These are phyloP conservation scores for Takifugu bimaculatus DNA, from an alignment of 2,113 vertebrate species.

Conservation along the genomic window DNA sequence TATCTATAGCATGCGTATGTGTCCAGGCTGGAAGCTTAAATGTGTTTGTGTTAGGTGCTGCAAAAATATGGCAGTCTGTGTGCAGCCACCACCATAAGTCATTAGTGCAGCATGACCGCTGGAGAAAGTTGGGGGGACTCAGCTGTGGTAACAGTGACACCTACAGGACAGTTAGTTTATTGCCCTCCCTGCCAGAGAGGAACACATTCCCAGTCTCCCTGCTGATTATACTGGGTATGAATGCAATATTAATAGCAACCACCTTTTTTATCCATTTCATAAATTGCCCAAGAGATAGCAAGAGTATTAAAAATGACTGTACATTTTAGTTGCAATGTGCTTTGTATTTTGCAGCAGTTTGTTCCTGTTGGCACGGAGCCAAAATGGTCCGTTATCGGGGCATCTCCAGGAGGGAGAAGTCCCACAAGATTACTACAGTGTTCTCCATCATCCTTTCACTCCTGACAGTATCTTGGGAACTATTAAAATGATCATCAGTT, in stretches of 20 bases:
- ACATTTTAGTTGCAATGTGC: conserved; percentile 5
- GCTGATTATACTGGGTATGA: conserved; percentile 60
- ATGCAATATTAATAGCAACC: conserved; percentile 51
- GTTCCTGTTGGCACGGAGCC: conserved; percentile 18
- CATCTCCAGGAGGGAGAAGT: conserved; percentile 15
- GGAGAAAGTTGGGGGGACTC: conserved; percentile 38
- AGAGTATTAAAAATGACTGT: conserved; percentile 37
- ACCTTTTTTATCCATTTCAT: conserved; percentile 46
- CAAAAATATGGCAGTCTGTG: conserved; percentile 54
- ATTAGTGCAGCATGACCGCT: conserved; percentile 45
- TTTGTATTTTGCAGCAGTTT: conserved; percentile 10
- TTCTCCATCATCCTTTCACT: conserved; percentile 26
- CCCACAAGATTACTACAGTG: conserved; percentile 15
- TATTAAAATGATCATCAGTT: conserved; percentile 44
- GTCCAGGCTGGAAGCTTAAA: conserved; percentile 17
- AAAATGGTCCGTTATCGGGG: conserved; percentile 18
- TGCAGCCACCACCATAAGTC: conserved; percentile 51
- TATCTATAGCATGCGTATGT: conserved; percentile 12
- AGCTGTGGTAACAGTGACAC: conserved; percentile 75
- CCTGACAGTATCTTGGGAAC: conserved; percentile 38
- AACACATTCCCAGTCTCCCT: conserved; percentile 33
- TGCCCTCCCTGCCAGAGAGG: conserved; percentile 24
- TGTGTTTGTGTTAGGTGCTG: conserved; percentile 46
- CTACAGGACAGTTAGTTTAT: conserved; percentile 62
- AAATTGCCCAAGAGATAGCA: conserved; percentile 55